Evolutionary conservation across 2,113 vertebrate species (phyloP).

Genomic region (Pipra filicauda): DNA sequence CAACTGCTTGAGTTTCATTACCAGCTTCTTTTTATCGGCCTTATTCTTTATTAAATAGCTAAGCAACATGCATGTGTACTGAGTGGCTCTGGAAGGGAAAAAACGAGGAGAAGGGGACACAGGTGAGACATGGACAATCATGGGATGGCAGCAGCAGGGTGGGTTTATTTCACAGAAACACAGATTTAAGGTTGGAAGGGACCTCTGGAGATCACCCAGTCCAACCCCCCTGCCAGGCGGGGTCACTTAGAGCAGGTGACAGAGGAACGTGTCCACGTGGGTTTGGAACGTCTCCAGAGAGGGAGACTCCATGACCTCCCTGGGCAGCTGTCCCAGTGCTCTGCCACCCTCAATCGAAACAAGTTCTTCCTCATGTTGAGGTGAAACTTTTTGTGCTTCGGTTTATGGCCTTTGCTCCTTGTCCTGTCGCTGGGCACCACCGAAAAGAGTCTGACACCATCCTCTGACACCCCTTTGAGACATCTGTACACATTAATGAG

Average conservation of each 20-base stretch:
- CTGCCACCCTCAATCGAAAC: not conserved
- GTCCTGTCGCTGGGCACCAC: not conserved
- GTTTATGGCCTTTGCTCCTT: not conserved
- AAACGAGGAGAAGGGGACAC: slow-evolving; percentile 46
- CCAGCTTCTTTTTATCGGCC: slow-evolving; percentile 74
- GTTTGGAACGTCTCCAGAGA: not conserved
- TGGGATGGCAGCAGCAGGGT: not conserved
- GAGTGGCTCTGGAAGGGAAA: slow-evolving; percentile 85
- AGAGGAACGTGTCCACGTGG: not conserved
- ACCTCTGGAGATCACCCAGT: not conserved
- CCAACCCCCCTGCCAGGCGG: not conserved
- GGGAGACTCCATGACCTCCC: not conserved
- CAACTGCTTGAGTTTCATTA: slow-evolving; percentile 84
- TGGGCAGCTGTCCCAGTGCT: not conserved
- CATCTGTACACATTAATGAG: too few species aligned
- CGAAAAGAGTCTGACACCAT: too few species aligned
- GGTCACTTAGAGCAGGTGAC: not conserved
- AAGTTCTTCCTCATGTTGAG: not conserved
- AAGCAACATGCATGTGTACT: slow-evolving; percentile 90
- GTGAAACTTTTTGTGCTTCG: not conserved
- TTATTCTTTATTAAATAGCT: slow-evolving; percentile 84
- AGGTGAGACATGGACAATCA: not conserved
- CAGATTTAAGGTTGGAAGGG: not conserved
- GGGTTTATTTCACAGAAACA: not conserved
- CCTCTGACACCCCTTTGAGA: not conserved